phyloP scores from a whole-genome alignment of 2,113 vertebrate genomes.

The Oncorhynchus mykiss region DNA sequence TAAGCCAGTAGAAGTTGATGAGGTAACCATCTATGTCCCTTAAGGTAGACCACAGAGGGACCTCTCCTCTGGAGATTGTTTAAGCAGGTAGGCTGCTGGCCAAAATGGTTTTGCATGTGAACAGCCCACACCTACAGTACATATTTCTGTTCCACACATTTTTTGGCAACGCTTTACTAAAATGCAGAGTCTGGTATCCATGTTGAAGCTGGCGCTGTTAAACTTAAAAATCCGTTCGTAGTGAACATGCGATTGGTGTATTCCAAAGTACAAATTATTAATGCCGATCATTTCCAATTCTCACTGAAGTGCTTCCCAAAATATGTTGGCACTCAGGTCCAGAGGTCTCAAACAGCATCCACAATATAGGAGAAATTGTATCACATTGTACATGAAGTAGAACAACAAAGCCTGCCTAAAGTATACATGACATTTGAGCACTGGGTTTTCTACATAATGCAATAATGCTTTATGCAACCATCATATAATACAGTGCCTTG shows the following conservation, averaged over 20 bases:
- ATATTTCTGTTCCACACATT: slow-evolving; percentile 27
- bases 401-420: slow-evolving; percentile 70
- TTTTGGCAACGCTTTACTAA: slow-evolving; percentile 18
- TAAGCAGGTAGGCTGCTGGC: slow-evolving; percentile 26
- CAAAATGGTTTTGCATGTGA: slow-evolving; percentile 30
- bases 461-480: slow-evolving; percentile 40
- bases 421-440: slow-evolving; percentile 65
- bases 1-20: background rate
- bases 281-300: slow-evolving; percentile 70
- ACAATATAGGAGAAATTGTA: slow-evolving; percentile 61
- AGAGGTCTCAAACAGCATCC: slow-evolving; percentile 66
- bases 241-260: slow-evolving; percentile 60
- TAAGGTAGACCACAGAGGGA: background rate
- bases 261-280: slow-evolving; percentile 73
- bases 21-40: slow-evolving; percentile 18
- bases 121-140: slow-evolving; percentile 7
- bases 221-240: slow-evolving; percentile 64
- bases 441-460: slow-evolving; percentile 44
- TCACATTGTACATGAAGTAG: slow-evolving; percentile 62
- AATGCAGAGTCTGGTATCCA: slow-evolving; percentile 25
- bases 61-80: slow-evolving; percentile 4
- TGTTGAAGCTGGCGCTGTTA: slow-evolving; percentile 55
- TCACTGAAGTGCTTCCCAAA: slow-evolving; percentile 75
- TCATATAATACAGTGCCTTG: no score
- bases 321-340: slow-evolving; percentile 68